Base-by-base conservation (phyloP, 1,140 invertebrate genomes). In the Zaprionus africanus region DNA sequence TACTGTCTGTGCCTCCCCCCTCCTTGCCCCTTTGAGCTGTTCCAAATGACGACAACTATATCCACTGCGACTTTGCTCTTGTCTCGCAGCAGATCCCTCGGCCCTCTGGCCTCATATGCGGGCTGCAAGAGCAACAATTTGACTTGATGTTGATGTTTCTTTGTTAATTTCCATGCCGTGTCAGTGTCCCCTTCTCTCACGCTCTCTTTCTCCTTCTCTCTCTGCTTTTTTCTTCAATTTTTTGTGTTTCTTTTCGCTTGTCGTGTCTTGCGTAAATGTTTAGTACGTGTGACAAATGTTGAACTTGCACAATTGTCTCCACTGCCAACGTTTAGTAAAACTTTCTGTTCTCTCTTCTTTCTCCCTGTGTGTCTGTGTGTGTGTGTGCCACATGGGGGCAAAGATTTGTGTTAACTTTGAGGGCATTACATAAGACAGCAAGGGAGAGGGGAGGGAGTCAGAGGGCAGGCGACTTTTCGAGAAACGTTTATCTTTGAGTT, bases 11-110 rank as follows among this genome's bases (percentile, higher is more conserved):
- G 46, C 56, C 67, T 71, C 0, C 7, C 12, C n/a, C 22, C 31
- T n/a, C 36, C n/a, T 66, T 38, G 36, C 36, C 36, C 13, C 73
- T 86, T 82, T 69, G 65, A 82, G 83, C 70, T 87, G 69, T 67
- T 87, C 68, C 63, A 87, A 82, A 80, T 71, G 78, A 88, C 84
- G 75, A 88, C 84, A 90, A 88, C 84, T 88, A 84, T 81, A 88
- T 88, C 71, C 78, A 90, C 67, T 75, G 58, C 13, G 58, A 65
- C 61, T 76, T 72, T 65, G 68, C 73, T 60, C 69, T 70, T 62
- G 71, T 64, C 66, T 41, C 38, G 38, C 38, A 53, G 17, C 24
- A 31, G 51, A 58, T 56, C 56, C 51, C 67, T 38, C 17, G 54
- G 28, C 26, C 59, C 38, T 60, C 31, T 43, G 43, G 54, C 38